A percentile compares a stretch with the other conserved stretches of the same genome.
These are phyloP conservation scores for Pseudorectes ferrugineus DNA, from an alignment of 2,113 vertebrate species.

Conservation along the genomic window DNA sequence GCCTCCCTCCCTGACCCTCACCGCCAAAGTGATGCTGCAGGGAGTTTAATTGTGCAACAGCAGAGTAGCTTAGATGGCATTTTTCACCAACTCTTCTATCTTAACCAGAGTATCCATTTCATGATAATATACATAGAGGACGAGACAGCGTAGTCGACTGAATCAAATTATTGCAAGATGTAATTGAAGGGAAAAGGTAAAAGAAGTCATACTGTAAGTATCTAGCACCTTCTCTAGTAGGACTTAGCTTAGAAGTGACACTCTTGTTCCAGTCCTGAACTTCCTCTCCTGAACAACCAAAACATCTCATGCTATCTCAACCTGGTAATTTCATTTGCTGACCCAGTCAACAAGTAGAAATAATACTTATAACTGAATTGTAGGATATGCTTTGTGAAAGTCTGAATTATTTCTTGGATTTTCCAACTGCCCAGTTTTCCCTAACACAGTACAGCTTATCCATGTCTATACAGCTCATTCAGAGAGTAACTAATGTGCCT, in stretches of 20 bases:
- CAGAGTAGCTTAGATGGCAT: background rate
- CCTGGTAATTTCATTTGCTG: background rate
- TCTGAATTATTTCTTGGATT: background rate
- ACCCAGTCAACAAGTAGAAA: background rate
- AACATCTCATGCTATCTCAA: background rate
- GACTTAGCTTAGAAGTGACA: background rate
- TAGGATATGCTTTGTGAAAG: background rate
- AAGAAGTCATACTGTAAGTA: background rate
- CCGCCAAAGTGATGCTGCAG: background rate
- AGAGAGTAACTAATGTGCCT: background rate
- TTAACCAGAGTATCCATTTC: background rate
- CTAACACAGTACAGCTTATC: background rate
- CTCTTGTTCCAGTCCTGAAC: background rate
- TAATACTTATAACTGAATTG: background rate
- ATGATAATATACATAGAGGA: background rate
- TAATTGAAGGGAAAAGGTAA: background rate
- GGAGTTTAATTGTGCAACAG: background rate
- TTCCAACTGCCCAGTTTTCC: background rate
- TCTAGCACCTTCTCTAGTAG: background rate
- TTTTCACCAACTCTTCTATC: background rate
- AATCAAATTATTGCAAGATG: background rate
- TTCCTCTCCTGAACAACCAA: background rate
- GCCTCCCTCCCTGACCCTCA: background rate
- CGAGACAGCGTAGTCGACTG: accelerated
- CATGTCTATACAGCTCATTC: background rate